Conservation (phyloP, 53 echinoderm and acorn worm genomes). For the Luidia sarsii region DNA sequence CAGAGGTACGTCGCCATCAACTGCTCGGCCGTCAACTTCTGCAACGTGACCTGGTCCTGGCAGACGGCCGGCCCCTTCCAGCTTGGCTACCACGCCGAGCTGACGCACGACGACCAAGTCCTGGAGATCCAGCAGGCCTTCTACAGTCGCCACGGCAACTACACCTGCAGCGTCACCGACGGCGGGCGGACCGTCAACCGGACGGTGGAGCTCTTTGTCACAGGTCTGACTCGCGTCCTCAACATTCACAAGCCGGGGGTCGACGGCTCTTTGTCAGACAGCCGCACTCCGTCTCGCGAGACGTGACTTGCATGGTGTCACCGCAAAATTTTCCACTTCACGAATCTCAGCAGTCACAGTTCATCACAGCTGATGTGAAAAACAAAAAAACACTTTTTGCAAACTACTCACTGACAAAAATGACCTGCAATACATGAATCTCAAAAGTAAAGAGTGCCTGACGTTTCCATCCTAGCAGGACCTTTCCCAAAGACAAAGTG, state of each 20-base stretch:
- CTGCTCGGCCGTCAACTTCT: constrained; percentile 40
- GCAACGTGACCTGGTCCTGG: constrained; percentile 39
- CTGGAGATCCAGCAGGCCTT: background rate
- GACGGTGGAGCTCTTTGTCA: constrained; percentile 14
- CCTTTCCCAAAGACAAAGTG: too few relatives aligned
- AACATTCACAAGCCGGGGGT: too few relatives aligned
- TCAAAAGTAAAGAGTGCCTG: too few relatives aligned
- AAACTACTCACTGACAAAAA: background rate
- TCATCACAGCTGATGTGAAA: background rate
- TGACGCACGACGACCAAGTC: constrained; percentile 21
- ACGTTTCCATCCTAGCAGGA: too few relatives aligned
- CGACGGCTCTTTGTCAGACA: too few relatives aligned
- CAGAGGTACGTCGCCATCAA: background rate
- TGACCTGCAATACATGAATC: too few relatives aligned
- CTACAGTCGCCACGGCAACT: background rate
- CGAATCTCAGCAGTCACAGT: too few relatives aligned
- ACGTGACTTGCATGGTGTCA: too few relatives aligned
- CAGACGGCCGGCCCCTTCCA: background rate
- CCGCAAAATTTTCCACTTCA: background rate
- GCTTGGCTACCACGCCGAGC: background rate
- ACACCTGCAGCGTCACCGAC: constrained; percentile 35
- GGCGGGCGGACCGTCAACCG: constrained; percentile 7
- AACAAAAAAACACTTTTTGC: background rate
- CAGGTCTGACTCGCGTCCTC: constrained; percentile 2
- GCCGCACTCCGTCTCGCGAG: too few relatives aligned